Base-by-base conservation (phyloP, 2,888 invertebrate species). In the Galerucella calmariensis region DNA sequence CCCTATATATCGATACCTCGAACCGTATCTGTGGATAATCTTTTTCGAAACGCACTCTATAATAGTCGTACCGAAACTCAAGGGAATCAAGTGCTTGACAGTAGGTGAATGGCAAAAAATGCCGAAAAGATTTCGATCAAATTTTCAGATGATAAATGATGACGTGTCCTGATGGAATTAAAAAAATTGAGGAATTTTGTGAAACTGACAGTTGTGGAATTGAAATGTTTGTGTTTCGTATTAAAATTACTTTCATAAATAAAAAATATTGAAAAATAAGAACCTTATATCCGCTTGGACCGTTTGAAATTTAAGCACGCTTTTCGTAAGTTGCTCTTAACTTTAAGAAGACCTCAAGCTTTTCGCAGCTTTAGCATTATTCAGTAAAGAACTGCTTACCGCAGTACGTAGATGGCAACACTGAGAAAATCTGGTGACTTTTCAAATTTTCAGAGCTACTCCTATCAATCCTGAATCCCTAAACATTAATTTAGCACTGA, bases 81-180 rank as follows among this genome's bases (percentile, higher is more conserved):
- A 14, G 53, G 62, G 70, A 63, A 46, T 63, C 70, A 63, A 63
- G 56, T 51, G 41, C 56, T 48, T 71, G 71, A 71, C 71, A 71
- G 46, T 56, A 44, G 24, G n/a, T 56, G 53, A 65, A 71, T 71
- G 46, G 56, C 71, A 71, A 71, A 71, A 71, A 71, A 58, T 58
- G 58, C 71, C 71, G 71, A 71, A 71, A 53, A 65, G 71, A 71
- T 71, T 56, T 66, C 61, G 71, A 71, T 71, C 71, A 61, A 44
- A 44, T 66, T 67, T 56, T 66, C n/a, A 71, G 46, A 66, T 71
- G 71, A 71, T 71, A 66, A 66, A 71, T 66, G 53, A 51, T 71
- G 71, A 71, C 66, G 56, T 58, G 65, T 58, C 66, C 24, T 65
- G 41, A 53, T 59, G 27, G 71, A 24, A 70, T n/a, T 61, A 53